Evolutionary conservation across 2,797 vertebrate species (phyloP), one percentile per base, ranked within the genome.

Genomic region (Coluber constrictor): DNA sequence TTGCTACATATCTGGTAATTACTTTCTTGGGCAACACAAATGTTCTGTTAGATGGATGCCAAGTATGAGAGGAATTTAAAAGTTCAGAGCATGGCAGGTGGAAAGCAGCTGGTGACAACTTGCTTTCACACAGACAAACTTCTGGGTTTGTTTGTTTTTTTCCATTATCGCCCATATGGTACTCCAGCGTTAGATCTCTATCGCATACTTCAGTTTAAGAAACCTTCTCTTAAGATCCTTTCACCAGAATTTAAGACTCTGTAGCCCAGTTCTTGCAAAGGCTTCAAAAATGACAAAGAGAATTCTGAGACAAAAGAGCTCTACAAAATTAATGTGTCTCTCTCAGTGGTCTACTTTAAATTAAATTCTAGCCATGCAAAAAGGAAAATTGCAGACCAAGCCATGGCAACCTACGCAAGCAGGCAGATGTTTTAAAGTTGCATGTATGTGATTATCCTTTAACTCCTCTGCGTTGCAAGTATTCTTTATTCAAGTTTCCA

Each of bases 31-130:
- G 95, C 91, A 96, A 60, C 74, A 66, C 86, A 90, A 25, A 47
- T 23, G 7, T 0, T 79, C 92, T 37, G 94, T 91, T 61, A 94
- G 29, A 92, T 95, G 92, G 27, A 56, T 47, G 94, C n/a, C 86
- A 94, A 90, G 93, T 66, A 96, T 47, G 94, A 95, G 88, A 96
- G 95, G 95, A 96, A 97, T 92, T 87, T 54, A 91, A 91, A 60
- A n/a, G 55, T 91, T 93, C 1, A 0, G 95, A 90, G 91, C 93
- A 29, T 88, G 95, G 23, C 89, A 96, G 93, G 94, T 94, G 94
- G 63, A 94, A 94, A 95, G 95, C 95, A 96, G 95, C 94, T 95
- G 93, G 94, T 95, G 91, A 91, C 6, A 18, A 87, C 32, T 54
- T 55, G 91, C 16, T 18, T 9, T 66, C n/a, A 55, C 2, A 88